Conservation (phyloP, 2,888 invertebrate species). For the Cryptocephalus moraei region DNA sequence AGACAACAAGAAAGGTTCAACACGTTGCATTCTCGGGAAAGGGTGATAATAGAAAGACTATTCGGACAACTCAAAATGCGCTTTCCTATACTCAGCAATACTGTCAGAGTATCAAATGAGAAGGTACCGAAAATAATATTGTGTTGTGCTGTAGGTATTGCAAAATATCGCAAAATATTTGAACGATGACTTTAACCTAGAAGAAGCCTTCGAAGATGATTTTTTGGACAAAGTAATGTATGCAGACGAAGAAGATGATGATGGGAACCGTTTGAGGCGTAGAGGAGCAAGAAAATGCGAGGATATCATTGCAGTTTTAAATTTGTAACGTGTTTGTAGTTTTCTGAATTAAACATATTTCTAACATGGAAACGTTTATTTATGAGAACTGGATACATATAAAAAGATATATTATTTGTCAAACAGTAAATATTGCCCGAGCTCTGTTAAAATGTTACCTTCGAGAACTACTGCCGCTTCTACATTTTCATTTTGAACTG, state of each 20-base stretch:
- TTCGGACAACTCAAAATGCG: neutral
- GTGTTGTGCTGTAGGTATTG: conserved; percentile 2
- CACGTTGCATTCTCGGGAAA: neutral
- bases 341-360: neutral
- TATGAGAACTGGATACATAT: neutral
- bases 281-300: conserved; percentile 3
- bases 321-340: conserved; percentile 4
- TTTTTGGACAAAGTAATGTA: conserved; percentile 3
- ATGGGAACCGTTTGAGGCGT: conserved; percentile 1
- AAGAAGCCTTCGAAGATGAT: conserved; percentile 2
- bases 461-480: conserved; percentile 1
- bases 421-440: neutral
- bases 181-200: neutral
- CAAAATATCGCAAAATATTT: conserved; percentile 1
- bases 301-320: conserved; percentile 3
- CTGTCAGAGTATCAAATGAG: conserved; percentile 1
- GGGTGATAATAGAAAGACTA: neutral
- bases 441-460: conserved; percentile 1
- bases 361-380: neutral
- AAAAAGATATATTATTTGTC: neutral
- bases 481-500: conserved; percentile 1
- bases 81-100: neutral
- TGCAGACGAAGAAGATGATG: conserved; percentile 5
- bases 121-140: conserved; percentile 3
- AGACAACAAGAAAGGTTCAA: neutral